These are phyloP conservation scores for Borostomias antarcticus DNA, from an alignment of 2,797 vertebrate genomes.

Conservation along the genomic window DNA sequence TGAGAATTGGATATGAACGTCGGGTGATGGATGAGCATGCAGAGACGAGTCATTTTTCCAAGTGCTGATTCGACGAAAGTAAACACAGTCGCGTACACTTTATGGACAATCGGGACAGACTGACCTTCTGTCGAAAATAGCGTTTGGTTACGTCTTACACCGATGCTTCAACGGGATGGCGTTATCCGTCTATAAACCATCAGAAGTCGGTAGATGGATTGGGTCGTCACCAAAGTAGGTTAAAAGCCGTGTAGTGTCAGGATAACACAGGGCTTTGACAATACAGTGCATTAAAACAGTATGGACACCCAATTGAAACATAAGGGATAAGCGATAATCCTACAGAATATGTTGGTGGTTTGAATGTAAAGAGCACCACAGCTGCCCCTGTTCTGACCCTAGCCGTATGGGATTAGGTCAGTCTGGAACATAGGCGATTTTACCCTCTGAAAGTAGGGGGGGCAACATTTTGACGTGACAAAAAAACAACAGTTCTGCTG, in stretches of 20 bases:
- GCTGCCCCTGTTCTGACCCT: background rate
- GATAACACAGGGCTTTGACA: background rate
- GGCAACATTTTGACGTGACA: no score
- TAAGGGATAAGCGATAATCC: background rate
- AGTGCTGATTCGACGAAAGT: conserved; percentile 9
- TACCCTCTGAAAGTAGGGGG: conserved; percentile 9
- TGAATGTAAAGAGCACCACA: background rate
- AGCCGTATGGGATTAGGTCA: conserved; percentile 12
- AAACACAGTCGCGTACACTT: conserved; percentile 5
- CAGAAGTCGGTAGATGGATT: conserved; percentile 11
- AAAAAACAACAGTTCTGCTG: no score
- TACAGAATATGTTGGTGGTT: background rate
- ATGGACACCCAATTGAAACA: conserved; percentile 20
- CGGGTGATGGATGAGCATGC: conserved; percentile 11
- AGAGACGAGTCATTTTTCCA: conserved; percentile 33
- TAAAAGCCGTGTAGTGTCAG: conserved; percentile 5
- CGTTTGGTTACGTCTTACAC: background rate
- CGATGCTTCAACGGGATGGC: background rate
- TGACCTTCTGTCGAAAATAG: background rate
- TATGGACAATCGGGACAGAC: background rate
- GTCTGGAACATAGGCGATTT: conserved; percentile 20
- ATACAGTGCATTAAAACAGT: conserved; percentile 33
- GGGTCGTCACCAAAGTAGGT: conserved; percentile 22
- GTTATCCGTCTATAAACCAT: background rate
- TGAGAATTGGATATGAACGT: conserved; percentile 29